phyloP scores from a whole-genome alignment of 2,113 vertebrate genomes.

The Halcyon malimbica region DNA sequence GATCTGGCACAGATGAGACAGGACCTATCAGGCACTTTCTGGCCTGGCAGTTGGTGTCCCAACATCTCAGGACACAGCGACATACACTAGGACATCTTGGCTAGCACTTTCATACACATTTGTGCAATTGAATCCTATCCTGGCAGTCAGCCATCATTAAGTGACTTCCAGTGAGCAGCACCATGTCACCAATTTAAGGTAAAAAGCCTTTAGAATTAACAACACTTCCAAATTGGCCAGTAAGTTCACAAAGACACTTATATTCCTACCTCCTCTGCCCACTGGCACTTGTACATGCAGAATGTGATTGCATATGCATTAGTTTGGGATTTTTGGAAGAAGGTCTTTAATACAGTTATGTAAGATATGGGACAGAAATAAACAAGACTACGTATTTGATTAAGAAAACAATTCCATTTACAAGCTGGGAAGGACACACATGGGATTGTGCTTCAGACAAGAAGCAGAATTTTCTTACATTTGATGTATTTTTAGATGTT shows the following conservation, averaged over 20 bases:
- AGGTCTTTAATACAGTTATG: background rate
- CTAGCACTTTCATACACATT: background rate
- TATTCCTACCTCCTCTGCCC: background rate
- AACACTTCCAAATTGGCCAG: background rate
- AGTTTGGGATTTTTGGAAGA: background rate
- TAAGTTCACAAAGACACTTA: background rate
- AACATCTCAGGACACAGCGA: background rate
- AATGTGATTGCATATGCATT: background rate
- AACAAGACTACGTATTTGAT: background rate
- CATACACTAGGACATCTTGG: background rate
- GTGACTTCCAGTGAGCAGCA: background rate
- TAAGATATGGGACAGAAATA: background rate
- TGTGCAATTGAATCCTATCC: background rate
- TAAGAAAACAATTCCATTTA: background rate
- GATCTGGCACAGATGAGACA: background rate
- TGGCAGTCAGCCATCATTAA: background rate
- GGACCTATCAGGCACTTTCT: background rate
- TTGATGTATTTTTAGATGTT: background rate
- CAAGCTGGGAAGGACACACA: fast-evolving
- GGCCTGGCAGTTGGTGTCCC: background rate
- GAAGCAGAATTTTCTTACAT: background rate
- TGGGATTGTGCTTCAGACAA: background rate
- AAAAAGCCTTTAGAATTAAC: background rate
- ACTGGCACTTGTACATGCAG: background rate
- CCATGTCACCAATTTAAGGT: background rate